These are phyloP conservation scores for Drosophila ficusphila DNA, from an alignment of 1,140 invertebrate genomes.

Conservation along the genomic window DNA sequence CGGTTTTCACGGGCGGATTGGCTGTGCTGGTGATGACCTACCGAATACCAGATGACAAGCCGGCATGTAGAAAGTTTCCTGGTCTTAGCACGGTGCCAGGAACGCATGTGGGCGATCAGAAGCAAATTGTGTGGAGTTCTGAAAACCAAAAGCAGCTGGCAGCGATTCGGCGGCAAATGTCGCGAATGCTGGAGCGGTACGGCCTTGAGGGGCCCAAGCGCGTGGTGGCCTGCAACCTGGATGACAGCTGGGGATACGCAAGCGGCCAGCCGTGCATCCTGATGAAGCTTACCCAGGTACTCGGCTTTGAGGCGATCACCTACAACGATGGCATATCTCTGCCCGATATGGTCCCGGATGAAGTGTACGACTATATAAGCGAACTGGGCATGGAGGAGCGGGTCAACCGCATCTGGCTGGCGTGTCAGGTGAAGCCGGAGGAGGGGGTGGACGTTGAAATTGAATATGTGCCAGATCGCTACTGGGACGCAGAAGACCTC, in stretches of 20 bases:
- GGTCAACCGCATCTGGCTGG: conserved; percentile 49
- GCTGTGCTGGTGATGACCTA: background rate
- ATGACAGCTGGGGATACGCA: conserved; percentile 48
- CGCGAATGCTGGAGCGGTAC: conserved; percentile 2
- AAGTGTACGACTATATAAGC: conserved; percentile 31
- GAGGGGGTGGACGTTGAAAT: background rate
- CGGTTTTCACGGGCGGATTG: background rate
- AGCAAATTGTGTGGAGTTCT: conserved; percentile 30
- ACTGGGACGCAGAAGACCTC: conserved; percentile 23
- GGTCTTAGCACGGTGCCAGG: conserved; percentile 35
- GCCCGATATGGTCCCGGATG: conserved; percentile 24
- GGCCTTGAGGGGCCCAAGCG: conserved; percentile 9
- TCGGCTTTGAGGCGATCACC: conserved; percentile 30
- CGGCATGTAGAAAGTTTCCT: conserved; percentile 25
- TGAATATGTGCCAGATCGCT: conserved; percentile 34
- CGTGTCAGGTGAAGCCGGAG: conserved; percentile 5
- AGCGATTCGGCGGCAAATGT: conserved; percentile 17
- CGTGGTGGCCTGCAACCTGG: conserved; percentile 43
- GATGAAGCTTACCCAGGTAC: conserved; percentile 49
- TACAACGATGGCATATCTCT: conserved; percentile 30
- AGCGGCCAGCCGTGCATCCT: conserved; percentile 44
- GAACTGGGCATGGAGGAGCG: conserved; percentile 17
- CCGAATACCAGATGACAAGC: conserved; percentile 1
- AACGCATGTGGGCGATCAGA: conserved; percentile 2
- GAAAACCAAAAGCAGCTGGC: background rate